Base-by-base conservation (phyloP, 2,888 invertebrate species). In the Abrostola tripartita region DNA sequence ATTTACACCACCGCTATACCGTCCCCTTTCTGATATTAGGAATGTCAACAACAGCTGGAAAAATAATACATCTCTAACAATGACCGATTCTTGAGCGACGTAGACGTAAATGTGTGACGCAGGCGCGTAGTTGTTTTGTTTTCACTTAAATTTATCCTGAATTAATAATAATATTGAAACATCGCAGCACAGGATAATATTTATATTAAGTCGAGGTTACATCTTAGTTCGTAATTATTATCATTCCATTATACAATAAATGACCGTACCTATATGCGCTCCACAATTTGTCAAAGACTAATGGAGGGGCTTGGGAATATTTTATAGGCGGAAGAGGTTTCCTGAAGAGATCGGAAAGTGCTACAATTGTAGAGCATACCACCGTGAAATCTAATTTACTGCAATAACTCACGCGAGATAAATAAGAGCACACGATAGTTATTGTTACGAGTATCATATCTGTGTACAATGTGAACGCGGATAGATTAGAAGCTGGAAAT, bases 311-410 rank as follows among this genome's bases (percentile, higher is more conserved):
- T 58, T 37, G 24, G 44, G 35, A 42, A 52, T 60, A 5, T 14
- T 24, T 53, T 41, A 49, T 24, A 51, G 12, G 51, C 61, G 66
- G 66, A 78, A 78, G 57, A 52, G 35, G 58, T 62, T 52, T 56
- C 52, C 63, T 54, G 41, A 74, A 24, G 38, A 63, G 40, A 51
- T 11, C 53, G 24, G 10, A 67, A 59, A 51, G n/a, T 58, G 58
- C 57, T 55, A 52, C 50, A 68, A 14, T 74, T 73, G 53, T 35
- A 70, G 50, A 40, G 52, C 59, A 11, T 10, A 61, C 56, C 59
- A 56, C 52, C 24, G 38, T 68, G 68, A 52, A 74, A 74, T 78
- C 65, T 68, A 50, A 52, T 60, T 75, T 60, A 68, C 37, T 52
- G 58, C 37, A 52, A 51, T 64, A 47, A 51, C 24, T 61, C 64